Evolutionary conservation across 2,113 vertebrate species (phyloP), one percentile per base, ranked within the genome.

Genomic region (Clupea harengus): DNA sequence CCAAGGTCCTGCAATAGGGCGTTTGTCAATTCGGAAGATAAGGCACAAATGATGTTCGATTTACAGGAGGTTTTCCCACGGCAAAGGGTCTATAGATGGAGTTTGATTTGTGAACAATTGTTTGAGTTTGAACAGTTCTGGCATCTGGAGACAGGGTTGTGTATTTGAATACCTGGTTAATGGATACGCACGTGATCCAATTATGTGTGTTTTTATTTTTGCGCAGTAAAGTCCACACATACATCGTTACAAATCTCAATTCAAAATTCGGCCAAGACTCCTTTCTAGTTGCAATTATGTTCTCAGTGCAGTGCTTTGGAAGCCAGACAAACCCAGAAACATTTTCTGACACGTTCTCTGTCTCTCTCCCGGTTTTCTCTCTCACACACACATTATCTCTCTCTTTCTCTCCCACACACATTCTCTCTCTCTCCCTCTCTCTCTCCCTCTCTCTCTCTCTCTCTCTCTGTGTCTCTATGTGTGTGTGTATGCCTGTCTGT

Each of bases 401-500:
- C 64, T 72, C 9, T 72, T 25, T 28, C 28, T 78, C 64, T 78
- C 39, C 39, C 39, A 39, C 39, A 39, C 39, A 39, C 39, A 39
- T 39, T 39, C 20, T 64, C 60, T 64, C 60, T 64, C 60, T 64
- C 54, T 17, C 54, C 20, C 0, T 60, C 18, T 60, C 15, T 22
- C 54, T 60, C 3, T 60, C 18, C 20, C 54, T 11, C 47, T 49
- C 6, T 8, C 47, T 20, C 54, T 39, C 15, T 44, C 64, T 72
- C 9, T 72, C 25, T 28, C 28, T 78, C 3, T 17, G 28, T 6
- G 10, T 46, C 4, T 25, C 64, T 78, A 2, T 85, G 83, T 88
- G 60, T 45, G 84, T 78, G 28, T 86, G 57, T 72, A 8, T 47
- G 64, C 47, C 20, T 86, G 47, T 81, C 72, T 64, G 60, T 13